Evolutionary conservation across 2,888 invertebrate genomes (phyloP).

Genomic region (Ophion ventricosus): DNA sequence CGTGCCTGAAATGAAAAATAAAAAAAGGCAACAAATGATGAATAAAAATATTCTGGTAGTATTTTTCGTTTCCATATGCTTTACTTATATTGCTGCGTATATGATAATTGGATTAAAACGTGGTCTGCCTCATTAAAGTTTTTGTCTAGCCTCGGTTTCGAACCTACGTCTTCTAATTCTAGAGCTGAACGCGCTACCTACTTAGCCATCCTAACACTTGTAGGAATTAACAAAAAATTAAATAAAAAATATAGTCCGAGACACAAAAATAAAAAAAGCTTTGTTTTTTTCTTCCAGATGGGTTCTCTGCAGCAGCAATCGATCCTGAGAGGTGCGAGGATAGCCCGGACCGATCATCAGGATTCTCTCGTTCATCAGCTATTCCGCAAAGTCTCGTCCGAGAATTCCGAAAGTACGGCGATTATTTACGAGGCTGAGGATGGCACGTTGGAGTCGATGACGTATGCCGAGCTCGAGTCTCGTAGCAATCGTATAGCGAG

Average conservation of each 20-base stretch:
- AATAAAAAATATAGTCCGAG: background rate
- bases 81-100: too few species aligned
- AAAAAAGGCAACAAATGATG: too few species aligned
- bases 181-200: too few species aligned
- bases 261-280: slow-evolving; percentile 9
- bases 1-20: too few species aligned
- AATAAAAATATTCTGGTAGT: too few species aligned
- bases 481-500: slow-evolving; percentile 86
- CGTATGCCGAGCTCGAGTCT: slow-evolving; percentile 85
- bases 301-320: slow-evolving; percentile 91
- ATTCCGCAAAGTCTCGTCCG: slow-evolving; percentile 85
- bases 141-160: too few species aligned
- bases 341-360: slow-evolving; percentile 60
- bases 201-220: too few species aligned
- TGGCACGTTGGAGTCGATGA: slow-evolving; percentile 75
- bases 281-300: slow-evolving; percentile 84
- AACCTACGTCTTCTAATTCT: too few species aligned
- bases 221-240: too few species aligned
- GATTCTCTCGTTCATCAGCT: slow-evolving; percentile 85
- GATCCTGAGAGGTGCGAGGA: slow-evolving; percentile 84
- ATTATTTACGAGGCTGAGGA: slow-evolving; percentile 85
- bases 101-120: too few species aligned
- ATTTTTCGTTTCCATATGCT: too few species aligned
- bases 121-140: too few species aligned
- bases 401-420: slow-evolving; percentile 85